Conservation (phyloP, 2,113 vertebrate species). For the Saguinus imperator region DNA sequence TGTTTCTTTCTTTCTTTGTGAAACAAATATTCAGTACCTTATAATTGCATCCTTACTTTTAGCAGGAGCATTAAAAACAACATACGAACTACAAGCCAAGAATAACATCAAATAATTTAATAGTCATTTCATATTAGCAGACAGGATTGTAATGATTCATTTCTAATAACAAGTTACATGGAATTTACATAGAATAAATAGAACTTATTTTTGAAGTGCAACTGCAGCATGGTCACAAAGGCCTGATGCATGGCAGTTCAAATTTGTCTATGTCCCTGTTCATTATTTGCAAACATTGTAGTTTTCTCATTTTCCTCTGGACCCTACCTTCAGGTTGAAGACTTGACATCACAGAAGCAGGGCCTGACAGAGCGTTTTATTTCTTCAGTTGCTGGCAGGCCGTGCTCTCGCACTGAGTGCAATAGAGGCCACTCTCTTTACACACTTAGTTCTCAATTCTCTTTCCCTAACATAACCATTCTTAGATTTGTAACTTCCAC, state of each 20-base stretch:
- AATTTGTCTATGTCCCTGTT: not conserved
- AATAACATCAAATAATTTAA: constrained; percentile 24
- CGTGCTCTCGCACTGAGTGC: not conserved
- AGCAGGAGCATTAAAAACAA: not conserved
- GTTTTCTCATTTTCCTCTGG: constrained; percentile 15
- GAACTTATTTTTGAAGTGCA: not conserved
- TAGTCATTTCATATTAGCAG: constrained; percentile 17
- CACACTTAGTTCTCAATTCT: not conserved
- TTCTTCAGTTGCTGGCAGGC: constrained; percentile 1
- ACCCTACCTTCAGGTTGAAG: not conserved
- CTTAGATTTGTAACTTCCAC: not conserved
- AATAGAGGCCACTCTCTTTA: not conserved
- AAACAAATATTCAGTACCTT: not conserved
- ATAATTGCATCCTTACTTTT: constrained; percentile 1
- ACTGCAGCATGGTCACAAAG: not conserved
- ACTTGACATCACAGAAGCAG: not conserved
- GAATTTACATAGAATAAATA: constrained; percentile 30
- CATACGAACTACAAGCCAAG: not conserved
- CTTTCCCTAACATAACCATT: not conserved
- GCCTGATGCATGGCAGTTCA: not conserved
- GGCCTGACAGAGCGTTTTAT: not conserved
- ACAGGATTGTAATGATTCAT: constrained; percentile 27
- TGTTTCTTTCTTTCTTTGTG: not conserved
- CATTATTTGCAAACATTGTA: constrained; percentile 7
- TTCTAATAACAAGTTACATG: constrained; percentile 43